Evolutionary conservation across 2,113 vertebrate species (phyloP), one percentile per base, ranked within the genome.

Genomic region (sheep (Ovis aries)): DNA sequence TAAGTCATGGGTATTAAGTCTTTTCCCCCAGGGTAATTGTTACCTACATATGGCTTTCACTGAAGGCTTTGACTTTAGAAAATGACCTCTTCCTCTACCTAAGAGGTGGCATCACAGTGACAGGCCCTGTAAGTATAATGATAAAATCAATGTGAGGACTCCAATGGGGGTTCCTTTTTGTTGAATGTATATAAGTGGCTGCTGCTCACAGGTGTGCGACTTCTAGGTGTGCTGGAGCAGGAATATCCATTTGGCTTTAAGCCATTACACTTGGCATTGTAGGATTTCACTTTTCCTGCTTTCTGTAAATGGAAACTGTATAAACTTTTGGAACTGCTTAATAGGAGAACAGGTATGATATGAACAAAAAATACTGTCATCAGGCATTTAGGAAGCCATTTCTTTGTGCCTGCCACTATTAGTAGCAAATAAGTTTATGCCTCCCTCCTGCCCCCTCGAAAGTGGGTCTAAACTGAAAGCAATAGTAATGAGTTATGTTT

Each of bases 191-290:
- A 7, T 14, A 71, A 80, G 11, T 3, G 48, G 52, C n/a, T 67
- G 9, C n/a, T 77, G 2, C 14, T 48, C 23, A n/a, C 15, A 45
- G 16, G 10, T 27, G 29, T 4, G 1, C 6, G 3, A 43, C 8
- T 40, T 45, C 43, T 50, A 15, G 40, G 33, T 62, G 14, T 50
- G 15, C 40, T 33, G 25, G 6, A 45, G 14, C 29, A 45, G 11
- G 3, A 62, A 57, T 21, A 45, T n/a, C 33, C 0, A 4, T 78
- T 67, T n/a, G 3, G 6, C 40, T 53, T 4, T 27, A 53, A 29
- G 74, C 81, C 13, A 67, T 84, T 71, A 40, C 19, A 53, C 15
- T 84, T 81, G 55, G 57, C 19, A 7, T 17, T 48, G 4, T 71
- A 80, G 4, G 55, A 53, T 5, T 33, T 92, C 62, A 90, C 23